Evolutionary conservation across 2,888 invertebrate species (phyloP), one percentile per base, ranked within the genome.

Genomic region (Tachina fera): DNA sequence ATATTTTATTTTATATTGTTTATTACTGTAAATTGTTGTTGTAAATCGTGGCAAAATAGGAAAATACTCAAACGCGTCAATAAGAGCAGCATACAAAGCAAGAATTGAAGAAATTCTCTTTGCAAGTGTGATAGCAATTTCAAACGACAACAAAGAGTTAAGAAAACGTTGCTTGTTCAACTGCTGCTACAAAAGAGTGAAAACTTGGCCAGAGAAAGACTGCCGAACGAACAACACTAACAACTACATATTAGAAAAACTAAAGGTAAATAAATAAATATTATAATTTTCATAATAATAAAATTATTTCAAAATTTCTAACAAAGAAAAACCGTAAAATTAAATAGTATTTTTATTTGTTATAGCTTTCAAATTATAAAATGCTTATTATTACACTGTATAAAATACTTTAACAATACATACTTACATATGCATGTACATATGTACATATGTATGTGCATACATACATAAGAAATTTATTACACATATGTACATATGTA

Each of bases 21-120:
- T 72, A 70, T 86, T 79, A 80, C 82, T 86, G 78, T 51, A 72
- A 61, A 72, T 74, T 56, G 19, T 74, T 75, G 78, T 82, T 78
- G 81, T 58, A 79, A 78, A 79, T 86, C 83, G 86, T 86, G 86
- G 83, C 82, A 83, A 81, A 74, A 74, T 13, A 70, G 53, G 19
- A 53, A 51, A 76, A 31, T 45, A 61, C 60, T 43, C 65, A 19
- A 43, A 49, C 43, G 53, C 16, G n/a, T 19, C 53, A 58, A 47
- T 43, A 53, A 70, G 76, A 58, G 75, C n/a, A 39, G 16, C 31
- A 31, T 31, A 31, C 19, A 9, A 45, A 77, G 49, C 67, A 77
- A 78, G 19, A 82, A 43, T 70, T 70, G 41, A 81, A 77, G 39
- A 19, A 63, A 68, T 60, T 63, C 61, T 70, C 71, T 70, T 76